Conservation (phyloP, 1,140 invertebrate genomes). For the Camponotus floridanus region DNA sequence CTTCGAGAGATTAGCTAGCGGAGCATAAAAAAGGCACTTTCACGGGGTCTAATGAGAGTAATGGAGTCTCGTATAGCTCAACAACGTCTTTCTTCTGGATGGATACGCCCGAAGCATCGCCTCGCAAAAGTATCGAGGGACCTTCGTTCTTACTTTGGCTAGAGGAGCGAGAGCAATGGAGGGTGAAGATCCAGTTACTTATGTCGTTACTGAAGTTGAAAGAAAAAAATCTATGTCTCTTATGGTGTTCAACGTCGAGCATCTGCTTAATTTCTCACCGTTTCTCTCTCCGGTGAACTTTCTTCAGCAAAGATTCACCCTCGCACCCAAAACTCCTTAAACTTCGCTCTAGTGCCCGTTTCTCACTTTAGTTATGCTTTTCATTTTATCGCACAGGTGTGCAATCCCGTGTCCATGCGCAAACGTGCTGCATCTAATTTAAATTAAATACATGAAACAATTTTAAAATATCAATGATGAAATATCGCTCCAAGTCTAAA, state of each 20-base stretch:
- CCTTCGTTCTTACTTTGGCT: slow-evolving; percentile 13
- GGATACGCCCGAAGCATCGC: slow-evolving; percentile 52
- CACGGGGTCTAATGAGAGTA: slow-evolving; percentile 56
- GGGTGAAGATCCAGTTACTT: slow-evolving; percentile 62
- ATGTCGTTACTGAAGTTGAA: slow-evolving; percentile 60
- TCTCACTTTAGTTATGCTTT: slow-evolving; percentile 45
- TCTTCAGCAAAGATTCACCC: slow-evolving; percentile 37
- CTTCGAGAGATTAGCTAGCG: slow-evolving; percentile 49
- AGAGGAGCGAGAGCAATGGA: slow-evolving; percentile 33
- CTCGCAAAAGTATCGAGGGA: slow-evolving; percentile 55
- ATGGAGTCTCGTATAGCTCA: slow-evolving; percentile 58
- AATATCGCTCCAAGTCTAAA: neutral
- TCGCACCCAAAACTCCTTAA: slow-evolving; percentile 57
- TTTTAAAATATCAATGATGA: slow-evolving; percentile 18
- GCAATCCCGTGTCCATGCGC: slow-evolving; percentile 21
- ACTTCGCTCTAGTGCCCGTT: slow-evolving; percentile 42
- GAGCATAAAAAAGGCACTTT: slow-evolving; percentile 56
- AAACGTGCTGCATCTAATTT: slow-evolving; percentile 15
- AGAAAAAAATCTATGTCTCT: slow-evolving; percentile 61
- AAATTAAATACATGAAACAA: slow-evolving; percentile 12
- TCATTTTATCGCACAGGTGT: slow-evolving; percentile 42
- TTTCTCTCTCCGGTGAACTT: slow-evolving; percentile 45
- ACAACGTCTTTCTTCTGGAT: slow-evolving; percentile 60
- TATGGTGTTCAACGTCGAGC: slow-evolving; percentile 57
- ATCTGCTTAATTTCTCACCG: slow-evolving; percentile 62